Percentiles rank a stretch among this genome's conserved stretches.
Conservation (phyloP, 2,113 vertebrate genomes). For the Cyanistes caeruleus region DNA sequence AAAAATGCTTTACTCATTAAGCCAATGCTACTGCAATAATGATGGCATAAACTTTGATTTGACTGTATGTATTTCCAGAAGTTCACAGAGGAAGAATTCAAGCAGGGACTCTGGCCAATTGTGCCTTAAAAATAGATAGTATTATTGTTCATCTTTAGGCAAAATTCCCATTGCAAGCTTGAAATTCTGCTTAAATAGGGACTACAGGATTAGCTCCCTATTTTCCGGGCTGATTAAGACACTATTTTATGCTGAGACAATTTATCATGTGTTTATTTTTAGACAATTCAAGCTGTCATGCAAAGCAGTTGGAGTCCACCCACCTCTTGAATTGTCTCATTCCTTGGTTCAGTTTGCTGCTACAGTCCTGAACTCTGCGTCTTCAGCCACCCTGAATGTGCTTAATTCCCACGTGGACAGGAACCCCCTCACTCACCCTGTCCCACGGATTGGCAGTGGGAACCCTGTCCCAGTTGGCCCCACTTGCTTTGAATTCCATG, state of each 20-base stretch:
- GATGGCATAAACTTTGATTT: slow-evolving; percentile 19
- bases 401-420: slow-evolving; percentile 66
- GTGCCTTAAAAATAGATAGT: slow-evolving; percentile 63
- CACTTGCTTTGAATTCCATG: slow-evolving; percentile 82
- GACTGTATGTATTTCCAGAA: slow-evolving; percentile 43
- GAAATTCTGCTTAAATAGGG: slow-evolving; percentile 64
- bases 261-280: slow-evolving; percentile 60
- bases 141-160: slow-evolving; percentile 64
- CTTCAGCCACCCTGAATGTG: slow-evolving; percentile 79
- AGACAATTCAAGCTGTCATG: slow-evolving; percentile 88
- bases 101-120: slow-evolving; percentile 49
- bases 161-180: slow-evolving; percentile 65
- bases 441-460: slow-evolving; percentile 54
- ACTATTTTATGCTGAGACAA: slow-evolving; percentile 50
- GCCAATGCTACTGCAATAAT: not conserved
- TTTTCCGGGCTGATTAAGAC: slow-evolving; percentile 57
- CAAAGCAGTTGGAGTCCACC: slow-evolving; percentile 82
- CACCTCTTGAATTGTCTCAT: slow-evolving; percentile 88
- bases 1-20: not conserved
- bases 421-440: slow-evolving; percentile 44
- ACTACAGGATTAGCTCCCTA: slow-evolving; percentile 66
- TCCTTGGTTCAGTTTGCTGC: slow-evolving; percentile 85
- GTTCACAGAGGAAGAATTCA: slow-evolving; percentile 57
- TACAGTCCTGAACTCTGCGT: slow-evolving; percentile 80
- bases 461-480: slow-evolving; percentile 65